Evolutionary conservation across 2,797 vertebrate genomes (phyloP).

Genomic region (Paedocypris micromegethes): DNA sequence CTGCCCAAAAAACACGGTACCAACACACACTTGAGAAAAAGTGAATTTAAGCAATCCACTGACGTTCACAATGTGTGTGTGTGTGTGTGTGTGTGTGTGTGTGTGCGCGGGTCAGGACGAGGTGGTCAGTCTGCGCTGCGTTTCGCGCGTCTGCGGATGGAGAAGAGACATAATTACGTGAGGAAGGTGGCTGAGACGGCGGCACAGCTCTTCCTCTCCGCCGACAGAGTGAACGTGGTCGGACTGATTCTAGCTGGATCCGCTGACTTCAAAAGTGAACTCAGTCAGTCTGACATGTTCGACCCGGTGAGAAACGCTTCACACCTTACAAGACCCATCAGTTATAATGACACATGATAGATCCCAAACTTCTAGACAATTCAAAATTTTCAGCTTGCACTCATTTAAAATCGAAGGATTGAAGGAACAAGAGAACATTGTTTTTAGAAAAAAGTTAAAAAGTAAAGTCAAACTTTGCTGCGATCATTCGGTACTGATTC

Average conservation of each 20-base stretch:
- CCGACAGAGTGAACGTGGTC: slow-evolving; percentile 98
- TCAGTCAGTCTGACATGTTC: slow-evolving; percentile 99
- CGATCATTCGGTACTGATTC: no score
- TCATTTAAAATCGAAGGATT: no score
- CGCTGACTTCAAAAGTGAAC: slow-evolving; percentile 97
- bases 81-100: no score
- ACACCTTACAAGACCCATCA: no score
- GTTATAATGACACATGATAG: no score
- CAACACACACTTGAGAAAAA: not conserved
- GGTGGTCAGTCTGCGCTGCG: slow-evolving; percentile 97
- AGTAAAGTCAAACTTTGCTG: no score
- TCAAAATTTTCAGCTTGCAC: no score
- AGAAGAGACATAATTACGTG: slow-evolving; percentile 98
- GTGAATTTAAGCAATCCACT: no score
- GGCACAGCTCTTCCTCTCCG: slow-evolving; percentile 96
- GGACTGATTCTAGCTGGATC: slow-evolving; percentile 96
- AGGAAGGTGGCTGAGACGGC: slow-evolving; percentile 98
- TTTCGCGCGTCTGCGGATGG: slow-evolving; percentile 97
- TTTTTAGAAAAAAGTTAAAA: no score
- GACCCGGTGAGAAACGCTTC: slow-evolving; percentile 81
- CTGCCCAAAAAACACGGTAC: slow-evolving; percentile 98
- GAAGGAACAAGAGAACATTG: no score
- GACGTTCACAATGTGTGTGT: no score
- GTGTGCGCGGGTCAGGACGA: slow-evolving; percentile 72
- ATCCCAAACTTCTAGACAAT: no score